A percentile compares a stretch with the other conserved stretches of the same genome.
phyloP scores from a whole-genome alignment of 2,888 invertebrate species.

The Agrochola litura region DNA sequence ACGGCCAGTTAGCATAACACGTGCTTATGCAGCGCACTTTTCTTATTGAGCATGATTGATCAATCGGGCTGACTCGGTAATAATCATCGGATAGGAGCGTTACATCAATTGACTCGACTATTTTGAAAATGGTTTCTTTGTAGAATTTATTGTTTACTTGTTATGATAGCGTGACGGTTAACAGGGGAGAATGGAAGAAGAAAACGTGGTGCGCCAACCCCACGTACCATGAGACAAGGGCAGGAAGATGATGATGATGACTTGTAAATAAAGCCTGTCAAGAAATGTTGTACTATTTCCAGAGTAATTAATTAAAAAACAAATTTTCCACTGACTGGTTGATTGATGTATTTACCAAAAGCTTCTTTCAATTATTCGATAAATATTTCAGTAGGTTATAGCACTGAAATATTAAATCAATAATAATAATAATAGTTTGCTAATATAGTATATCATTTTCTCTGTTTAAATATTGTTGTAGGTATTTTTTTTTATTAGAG shows the following conservation, averaged over 20 bases:
- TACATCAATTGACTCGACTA: slow-evolving; percentile 38
- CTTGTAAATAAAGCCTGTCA: no score
- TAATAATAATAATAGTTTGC: no score
- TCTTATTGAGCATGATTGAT: slow-evolving; percentile 61
- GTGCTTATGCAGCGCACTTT: slow-evolving; percentile 52
- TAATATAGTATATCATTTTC: no score
- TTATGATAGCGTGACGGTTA: no score
- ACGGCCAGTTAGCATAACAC: slow-evolving; percentile 50
- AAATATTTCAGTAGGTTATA: not conserved
- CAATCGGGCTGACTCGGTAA: slow-evolving; percentile 45
- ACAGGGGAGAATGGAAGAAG: no score
- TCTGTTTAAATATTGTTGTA: no score
- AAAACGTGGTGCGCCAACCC: no score
- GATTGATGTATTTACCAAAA: not conserved
- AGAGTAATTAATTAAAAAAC: no score
- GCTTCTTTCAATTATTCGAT: not conserved
- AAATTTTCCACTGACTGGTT: not conserved
- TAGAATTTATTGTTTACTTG: not conserved
- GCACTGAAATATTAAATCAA: no score
- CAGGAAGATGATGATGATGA: no score
- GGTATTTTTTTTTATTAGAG: not conserved
- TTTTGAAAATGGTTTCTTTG: slow-evolving; percentile 1
- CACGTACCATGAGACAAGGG: no score
- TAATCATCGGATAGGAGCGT: slow-evolving; percentile 35
- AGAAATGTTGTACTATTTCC: no score